Percentiles rank a stretch among this genome's conserved stretches.
Conservation (phyloP, 2,797 vertebrate species). For the Coreius guichenoti region DNA sequence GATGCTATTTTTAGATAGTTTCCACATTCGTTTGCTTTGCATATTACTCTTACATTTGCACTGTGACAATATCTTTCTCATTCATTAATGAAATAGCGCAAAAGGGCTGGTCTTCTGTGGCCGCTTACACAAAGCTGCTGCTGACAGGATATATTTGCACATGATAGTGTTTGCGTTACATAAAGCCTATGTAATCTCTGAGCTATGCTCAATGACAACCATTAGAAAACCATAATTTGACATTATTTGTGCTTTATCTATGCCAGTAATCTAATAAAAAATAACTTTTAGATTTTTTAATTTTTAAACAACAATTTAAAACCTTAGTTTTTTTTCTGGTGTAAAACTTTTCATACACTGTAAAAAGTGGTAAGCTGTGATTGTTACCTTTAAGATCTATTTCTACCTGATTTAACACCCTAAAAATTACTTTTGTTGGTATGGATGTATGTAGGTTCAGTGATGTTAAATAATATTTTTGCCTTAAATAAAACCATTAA, state of each 20-base stretch:
- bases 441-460: background rate
- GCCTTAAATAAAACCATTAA: background rate
- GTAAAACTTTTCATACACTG: background rate
- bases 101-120: background rate
- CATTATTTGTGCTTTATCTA: background rate
- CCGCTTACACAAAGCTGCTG: constrained; percentile 6
- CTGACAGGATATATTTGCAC: constrained; percentile 28
- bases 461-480: background rate
- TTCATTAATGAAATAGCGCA: background rate
- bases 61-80: background rate
- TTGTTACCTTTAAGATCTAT: background rate
- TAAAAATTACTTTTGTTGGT: background rate
- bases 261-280: background rate
- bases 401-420: background rate
- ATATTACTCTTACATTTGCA: background rate
- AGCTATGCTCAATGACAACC: constrained; percentile 5
- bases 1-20: background rate
- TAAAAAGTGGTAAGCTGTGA: background rate
- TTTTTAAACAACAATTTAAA: background rate
- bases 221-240: background rate
- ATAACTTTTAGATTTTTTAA: background rate
- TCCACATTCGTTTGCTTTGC: background rate
- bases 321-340: background rate
- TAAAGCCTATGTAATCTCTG: constrained; percentile 3
- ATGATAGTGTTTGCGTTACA: constrained; percentile 23